phyloP scores from a whole-genome alignment of 2,888 invertebrate genomes.

The Cephus pygmeus region DNA sequence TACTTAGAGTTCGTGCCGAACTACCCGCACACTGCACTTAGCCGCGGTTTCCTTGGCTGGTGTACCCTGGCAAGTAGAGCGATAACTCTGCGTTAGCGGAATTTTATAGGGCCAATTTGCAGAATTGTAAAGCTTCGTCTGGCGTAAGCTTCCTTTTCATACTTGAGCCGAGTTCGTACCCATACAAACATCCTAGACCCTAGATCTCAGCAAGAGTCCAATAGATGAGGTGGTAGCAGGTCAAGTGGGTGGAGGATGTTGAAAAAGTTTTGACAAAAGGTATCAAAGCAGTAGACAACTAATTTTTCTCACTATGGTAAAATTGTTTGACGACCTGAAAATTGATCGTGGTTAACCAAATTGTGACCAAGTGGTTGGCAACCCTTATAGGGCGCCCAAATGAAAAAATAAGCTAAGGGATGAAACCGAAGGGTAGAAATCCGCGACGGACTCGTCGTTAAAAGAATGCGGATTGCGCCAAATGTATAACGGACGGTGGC shows the following conservation, averaged over 20 bases:
- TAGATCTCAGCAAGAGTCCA: background rate
- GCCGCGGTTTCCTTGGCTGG: conserved; percentile 6
- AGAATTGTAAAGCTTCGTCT: conserved; percentile 18
- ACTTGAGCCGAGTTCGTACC: background rate
- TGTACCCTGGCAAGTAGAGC: background rate
- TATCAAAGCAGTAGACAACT: background rate
- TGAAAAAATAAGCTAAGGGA: background rate
- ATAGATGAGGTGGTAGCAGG: background rate
- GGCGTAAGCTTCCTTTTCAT: background rate
- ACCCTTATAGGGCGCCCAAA: background rate
- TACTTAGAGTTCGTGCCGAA: conserved; percentile 17
- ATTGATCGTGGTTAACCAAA: background rate
- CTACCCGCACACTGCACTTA: conserved; percentile 8
- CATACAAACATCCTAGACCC: background rate
- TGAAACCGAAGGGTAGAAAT: background rate
- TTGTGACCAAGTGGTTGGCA: background rate
- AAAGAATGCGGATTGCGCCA: conserved; percentile 1
- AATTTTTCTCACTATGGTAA: background rate
- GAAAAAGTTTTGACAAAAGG: background rate
- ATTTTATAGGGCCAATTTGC: conserved; percentile 25
- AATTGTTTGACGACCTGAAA: background rate
- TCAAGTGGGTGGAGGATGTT: background rate
- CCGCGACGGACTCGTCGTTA: background rate
- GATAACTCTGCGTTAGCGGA: conserved; percentile 22
- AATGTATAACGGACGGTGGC: conserved; percentile 42